Evolutionary conservation across 2,888 invertebrate genomes (phyloP).

Genomic region (Lycaena phlaeas): DNA sequence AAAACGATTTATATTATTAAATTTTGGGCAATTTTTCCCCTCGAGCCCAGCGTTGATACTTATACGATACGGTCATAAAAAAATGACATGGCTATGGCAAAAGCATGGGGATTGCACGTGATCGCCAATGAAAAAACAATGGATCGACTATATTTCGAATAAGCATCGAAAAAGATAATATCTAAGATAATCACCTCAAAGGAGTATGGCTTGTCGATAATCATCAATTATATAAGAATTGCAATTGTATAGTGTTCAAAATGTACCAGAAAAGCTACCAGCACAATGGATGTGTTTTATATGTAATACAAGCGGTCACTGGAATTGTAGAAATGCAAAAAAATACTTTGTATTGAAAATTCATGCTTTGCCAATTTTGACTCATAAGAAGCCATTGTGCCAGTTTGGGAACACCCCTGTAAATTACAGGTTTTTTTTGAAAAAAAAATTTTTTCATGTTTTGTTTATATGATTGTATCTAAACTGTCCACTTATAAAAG

Average conservation of each 20-base stretch:
- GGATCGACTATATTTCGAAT: conserved; percentile 5
- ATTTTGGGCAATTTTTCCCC: no score
- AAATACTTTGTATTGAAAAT: conserved; percentile 7
- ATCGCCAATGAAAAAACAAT: neutral
- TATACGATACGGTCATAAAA: conserved; percentile 27
- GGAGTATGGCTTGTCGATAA: neutral
- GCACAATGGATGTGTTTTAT: neutral
- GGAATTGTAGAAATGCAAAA: neutral
- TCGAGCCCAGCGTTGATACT: no score
- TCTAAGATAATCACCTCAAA: neutral
- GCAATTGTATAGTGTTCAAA: neutral
- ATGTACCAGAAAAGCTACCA: neutral
- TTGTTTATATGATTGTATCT: no score
- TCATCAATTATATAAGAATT: neutral
- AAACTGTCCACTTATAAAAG: no score
- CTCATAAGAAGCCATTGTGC: neutral
- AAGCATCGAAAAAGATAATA: no score
- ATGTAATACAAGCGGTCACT: neutral
- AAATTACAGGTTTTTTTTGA: no score
- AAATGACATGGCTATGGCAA: conserved; percentile 9
- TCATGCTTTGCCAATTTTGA: neutral
- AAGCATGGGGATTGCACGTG: neutral
- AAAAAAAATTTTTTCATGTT: no score
- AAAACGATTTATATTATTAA: no score
- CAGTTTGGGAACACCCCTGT: neutral